Evolutionary conservation across 2,113 vertebrate genomes (phyloP).

Genomic region (Tragulus kanchil): DNA sequence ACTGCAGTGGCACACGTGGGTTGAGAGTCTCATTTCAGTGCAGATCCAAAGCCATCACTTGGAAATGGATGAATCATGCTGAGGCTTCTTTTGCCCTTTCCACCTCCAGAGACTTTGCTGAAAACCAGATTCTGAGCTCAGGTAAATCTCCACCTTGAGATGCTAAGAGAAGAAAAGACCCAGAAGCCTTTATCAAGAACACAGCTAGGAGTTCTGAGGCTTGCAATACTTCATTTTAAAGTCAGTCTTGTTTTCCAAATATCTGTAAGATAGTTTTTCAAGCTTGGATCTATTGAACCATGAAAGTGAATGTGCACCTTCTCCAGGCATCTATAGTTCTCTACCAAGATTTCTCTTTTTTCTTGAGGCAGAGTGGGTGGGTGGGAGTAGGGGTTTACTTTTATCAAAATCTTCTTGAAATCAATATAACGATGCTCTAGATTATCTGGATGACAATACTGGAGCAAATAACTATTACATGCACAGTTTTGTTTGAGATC

Average conservation of each 20-base stretch:
- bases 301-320: background rate
- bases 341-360: background rate
- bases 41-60: background rate
- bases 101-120: too few species aligned
- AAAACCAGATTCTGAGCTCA: background rate
- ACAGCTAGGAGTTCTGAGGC: background rate
- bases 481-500: background rate
- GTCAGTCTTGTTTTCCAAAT: background rate
- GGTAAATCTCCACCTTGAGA: background rate
- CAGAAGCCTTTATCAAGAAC: background rate
- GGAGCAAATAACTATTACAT: background rate
- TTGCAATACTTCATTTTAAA: background rate
- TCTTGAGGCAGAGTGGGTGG: rapidly evolving
- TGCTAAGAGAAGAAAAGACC: background rate
- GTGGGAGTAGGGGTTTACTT: background rate
- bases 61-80: background rate
- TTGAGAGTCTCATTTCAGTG: constrained; percentile 53
- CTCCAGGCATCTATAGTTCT: background rate
- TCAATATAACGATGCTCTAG: background rate
- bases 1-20: background rate
- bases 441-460: background rate
- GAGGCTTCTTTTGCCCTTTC: background rate
- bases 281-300: background rate
- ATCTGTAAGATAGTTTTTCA: background rate
- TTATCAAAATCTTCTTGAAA: constrained; percentile 20